Evolutionary conservation across 2,888 invertebrate genomes (phyloP).

Genomic region (Dendrolimus pini): DNA sequence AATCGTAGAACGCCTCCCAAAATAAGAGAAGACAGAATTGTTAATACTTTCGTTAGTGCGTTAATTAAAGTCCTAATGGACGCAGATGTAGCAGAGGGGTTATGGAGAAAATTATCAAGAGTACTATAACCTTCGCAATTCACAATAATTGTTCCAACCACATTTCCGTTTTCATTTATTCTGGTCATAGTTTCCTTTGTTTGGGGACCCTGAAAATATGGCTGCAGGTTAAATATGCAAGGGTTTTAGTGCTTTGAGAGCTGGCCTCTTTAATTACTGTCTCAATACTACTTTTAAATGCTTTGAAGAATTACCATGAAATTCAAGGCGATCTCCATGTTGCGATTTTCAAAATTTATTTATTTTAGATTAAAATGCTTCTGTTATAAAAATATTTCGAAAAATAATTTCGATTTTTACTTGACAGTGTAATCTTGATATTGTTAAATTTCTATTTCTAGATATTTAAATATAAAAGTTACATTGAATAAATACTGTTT

Average conservation of each 20-base stretch:
- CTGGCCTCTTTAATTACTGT: too few species aligned
- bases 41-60: too few species aligned
- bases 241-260: too few species aligned
- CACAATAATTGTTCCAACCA: slow-evolving; percentile 67
- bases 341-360: not conserved
- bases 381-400: slow-evolving; percentile 14
- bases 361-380: slow-evolving; percentile 1
- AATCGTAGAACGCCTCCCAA: too few species aligned
- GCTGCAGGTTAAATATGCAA: too few species aligned
- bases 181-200: slow-evolving; percentile 49
- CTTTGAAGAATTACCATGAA: slow-evolving; percentile 43
- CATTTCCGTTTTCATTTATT: slow-evolving; percentile 64
- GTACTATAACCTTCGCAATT: slow-evolving; percentile 49
- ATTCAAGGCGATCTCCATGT: slow-evolving; percentile 63
- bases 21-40: too few species aligned
- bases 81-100: too few species aligned
- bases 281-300: not conserved
- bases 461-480: too few species aligned
- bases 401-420: slow-evolving; percentile 7
- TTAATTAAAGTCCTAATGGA: too few species aligned
- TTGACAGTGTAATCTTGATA: not conserved
- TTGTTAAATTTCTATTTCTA: too few species aligned
- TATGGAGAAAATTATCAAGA: too few species aligned
- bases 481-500: too few species aligned
- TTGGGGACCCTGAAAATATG: slow-evolving; percentile 52